These are phyloP conservation scores for Pseudococcus longispinus DNA, from an alignment of 2,888 invertebrate species.

Conservation along the genomic window DNA sequence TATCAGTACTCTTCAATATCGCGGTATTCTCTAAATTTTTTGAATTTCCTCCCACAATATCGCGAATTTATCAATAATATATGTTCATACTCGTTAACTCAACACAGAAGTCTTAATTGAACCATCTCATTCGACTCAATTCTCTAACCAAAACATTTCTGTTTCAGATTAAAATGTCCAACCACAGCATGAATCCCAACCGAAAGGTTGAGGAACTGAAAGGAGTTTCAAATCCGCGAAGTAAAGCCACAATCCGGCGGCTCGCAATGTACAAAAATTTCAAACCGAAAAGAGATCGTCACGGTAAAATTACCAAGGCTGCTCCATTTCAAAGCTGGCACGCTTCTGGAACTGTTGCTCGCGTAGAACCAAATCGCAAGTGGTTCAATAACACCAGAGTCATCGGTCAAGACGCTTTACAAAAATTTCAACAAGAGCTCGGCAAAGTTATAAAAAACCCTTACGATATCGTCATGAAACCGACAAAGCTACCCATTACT, in stretches of 20 bases:
- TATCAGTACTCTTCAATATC: neutral
- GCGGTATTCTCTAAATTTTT: neutral
- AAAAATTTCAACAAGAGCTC: conserved; percentile 92
- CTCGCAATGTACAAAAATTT: conserved; percentile 98
- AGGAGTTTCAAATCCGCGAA: conserved; percentile 83
- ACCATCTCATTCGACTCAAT: no score
- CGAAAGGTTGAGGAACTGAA: conserved; percentile 78
- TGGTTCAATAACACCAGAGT: conserved; percentile 99
- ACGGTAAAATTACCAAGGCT: conserved; percentile 83
- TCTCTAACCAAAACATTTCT: neutral
- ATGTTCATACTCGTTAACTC: no score
- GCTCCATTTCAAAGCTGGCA: conserved; percentile 95
- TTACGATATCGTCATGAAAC: conserved; percentile 96
- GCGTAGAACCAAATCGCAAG: conserved; percentile 96
- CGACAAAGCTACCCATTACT: conserved; percentile 92
- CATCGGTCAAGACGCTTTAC: conserved; percentile 87
- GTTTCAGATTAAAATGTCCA: neutral
- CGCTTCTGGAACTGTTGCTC: conserved; percentile 83
- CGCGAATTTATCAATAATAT: no score
- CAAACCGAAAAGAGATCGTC: conserved; percentile 88
- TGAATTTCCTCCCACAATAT: neutral
- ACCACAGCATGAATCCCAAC: conserved; percentile 94
- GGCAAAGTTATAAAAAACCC: conserved; percentile 94
- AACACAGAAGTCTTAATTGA: no score
- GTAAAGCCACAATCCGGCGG: conserved; percentile 93